Evolutionary conservation across 2,797 vertebrate species (phyloP).

Genomic region (Melanotaenia boesemani): DNA sequence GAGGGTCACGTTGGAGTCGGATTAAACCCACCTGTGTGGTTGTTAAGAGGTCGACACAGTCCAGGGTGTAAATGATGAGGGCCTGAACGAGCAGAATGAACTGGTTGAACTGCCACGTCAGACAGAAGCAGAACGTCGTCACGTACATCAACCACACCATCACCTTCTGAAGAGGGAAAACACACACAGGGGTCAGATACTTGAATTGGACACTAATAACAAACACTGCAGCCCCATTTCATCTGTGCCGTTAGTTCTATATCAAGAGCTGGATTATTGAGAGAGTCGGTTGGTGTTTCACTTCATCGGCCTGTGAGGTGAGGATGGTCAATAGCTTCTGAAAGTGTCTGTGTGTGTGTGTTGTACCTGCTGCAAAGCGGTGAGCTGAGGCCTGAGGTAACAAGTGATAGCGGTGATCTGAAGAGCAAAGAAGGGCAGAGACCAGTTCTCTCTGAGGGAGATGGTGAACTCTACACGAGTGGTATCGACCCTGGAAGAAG

Average conservation of each 20-base stretch:
- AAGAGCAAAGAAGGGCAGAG: conserved; percentile 93
- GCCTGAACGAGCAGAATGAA: conserved; percentile 96
- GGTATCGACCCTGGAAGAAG: conserved; percentile 91
- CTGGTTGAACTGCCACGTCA: conserved; percentile 99
- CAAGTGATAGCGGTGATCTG: conserved; percentile 92
- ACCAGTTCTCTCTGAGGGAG: conserved; percentile 98
- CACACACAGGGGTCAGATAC: neutral
- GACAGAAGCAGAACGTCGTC: conserved; percentile 92
- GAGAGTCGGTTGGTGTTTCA: neutral
- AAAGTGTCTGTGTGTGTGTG: neutral
- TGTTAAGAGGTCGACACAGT: conserved; percentile 89
- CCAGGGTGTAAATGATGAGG: conserved; percentile 89
- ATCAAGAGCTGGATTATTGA: neutral
- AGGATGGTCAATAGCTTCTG: neutral
- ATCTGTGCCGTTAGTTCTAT: neutral
- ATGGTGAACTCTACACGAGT: conserved; percentile 98
- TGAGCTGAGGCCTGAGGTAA: conserved; percentile 88
- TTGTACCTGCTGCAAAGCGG: conserved; percentile 85
- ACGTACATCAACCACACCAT: conserved; percentile 88
- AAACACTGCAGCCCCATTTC: neutral
- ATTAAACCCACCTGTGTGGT: conserved; percentile 83
- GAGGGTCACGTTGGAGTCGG: no score
- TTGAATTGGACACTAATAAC: neutral
- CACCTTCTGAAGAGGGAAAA: conserved; percentile 83
- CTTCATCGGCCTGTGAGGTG: neutral